Evolutionary conservation across 2,888 invertebrate species (phyloP), one percentile per base, ranked within the genome.

Genomic region (Tachystola acroxantha): DNA sequence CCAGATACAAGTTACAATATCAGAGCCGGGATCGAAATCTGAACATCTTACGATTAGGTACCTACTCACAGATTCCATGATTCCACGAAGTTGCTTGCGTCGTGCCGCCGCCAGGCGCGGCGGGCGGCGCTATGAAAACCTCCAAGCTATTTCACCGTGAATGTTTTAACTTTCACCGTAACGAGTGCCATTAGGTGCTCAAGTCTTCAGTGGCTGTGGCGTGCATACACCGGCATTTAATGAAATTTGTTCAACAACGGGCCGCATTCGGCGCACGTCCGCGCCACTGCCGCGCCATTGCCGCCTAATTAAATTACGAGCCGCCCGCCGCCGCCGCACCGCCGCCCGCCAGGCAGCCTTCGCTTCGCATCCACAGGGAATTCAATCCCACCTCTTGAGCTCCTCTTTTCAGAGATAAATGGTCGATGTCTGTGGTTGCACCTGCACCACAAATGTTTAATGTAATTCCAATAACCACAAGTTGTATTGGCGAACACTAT

Each of bases 271-370:
- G 58, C 64, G 74, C 82, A 84, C 84, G 84, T 79, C 63, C 67
- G 50, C 61, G 62, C 53, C 56, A 52, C 67, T 55, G 59, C 60
- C 60, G 61, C 59, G 66, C 61, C 67, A 80, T 78, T 80, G 72
- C 64, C 68, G 56, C 63, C 73, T 80, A 81, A 84, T 82, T 77
- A 70, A 79, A 80, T 82, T 76, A 77, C 71, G 54, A 52, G 56
- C 57, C 50, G 50, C 52, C 68, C 28, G 26, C 28, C 33, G 30
- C 58, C 58, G 48, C 51, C 35, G 28, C 41, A 48, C 54, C 16
- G 6, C 16, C 6, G 3, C 16, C 3, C 16, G 6, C 16, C 16
- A 6, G 16, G 6, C 16, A 16, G 32, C 10, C 20, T 2, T 10
- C 32, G 10, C 32, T 9, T n/a, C n/a, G n/a, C n/a, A n/a, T n/a